Percentiles rank a stretch among this genome's conserved stretches.
phyloP scores from a whole-genome alignment of 2,797 vertebrate genomes.

The Coregonus ussuriensis region DNA sequence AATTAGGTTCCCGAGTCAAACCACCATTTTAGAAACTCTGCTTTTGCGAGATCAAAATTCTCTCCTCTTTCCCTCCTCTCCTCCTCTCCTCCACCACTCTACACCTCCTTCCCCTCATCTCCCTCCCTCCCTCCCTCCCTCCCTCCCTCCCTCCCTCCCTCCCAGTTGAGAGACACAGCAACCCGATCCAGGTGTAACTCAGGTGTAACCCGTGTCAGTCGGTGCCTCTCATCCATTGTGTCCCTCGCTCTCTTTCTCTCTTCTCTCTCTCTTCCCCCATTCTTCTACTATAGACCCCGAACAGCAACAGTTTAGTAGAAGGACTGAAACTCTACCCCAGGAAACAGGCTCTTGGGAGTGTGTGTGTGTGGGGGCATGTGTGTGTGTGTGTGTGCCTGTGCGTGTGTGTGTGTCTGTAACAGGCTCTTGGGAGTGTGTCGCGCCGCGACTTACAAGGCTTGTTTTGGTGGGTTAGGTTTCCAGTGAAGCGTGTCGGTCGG shows the following conservation, averaged over 20 bases:
- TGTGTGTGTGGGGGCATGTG: no score
- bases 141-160: not conserved
- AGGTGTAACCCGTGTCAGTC: not conserved
- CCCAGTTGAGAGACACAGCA: constrained; percentile 1
- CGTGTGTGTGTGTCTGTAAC: not conserved
- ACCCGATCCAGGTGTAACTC: constrained; percentile 9
- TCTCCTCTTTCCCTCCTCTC: not conserved
- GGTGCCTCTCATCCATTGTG: not conserved
- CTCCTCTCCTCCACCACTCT: not conserved
- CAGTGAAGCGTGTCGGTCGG: constrained; percentile 7
- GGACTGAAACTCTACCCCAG: not conserved
- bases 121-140: not conserved
- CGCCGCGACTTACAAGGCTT: not conserved
- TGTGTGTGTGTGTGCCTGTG: not conserved
- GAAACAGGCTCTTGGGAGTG: not conserved
- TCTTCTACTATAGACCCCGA: not conserved
- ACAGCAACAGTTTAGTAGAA: constrained; percentile 5
- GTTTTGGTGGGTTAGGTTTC: not conserved
- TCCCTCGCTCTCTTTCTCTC: not conserved
- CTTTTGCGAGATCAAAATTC: not conserved
- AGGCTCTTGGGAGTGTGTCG: not conserved
- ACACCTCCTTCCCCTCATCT: not conserved
- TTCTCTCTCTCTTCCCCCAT: not conserved
- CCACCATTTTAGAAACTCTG: not conserved
- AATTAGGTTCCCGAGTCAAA: not conserved